Evolutionary conservation across 2,888 invertebrate genomes (phyloP).

Genomic region (Rhabditoides inermis): DNA sequence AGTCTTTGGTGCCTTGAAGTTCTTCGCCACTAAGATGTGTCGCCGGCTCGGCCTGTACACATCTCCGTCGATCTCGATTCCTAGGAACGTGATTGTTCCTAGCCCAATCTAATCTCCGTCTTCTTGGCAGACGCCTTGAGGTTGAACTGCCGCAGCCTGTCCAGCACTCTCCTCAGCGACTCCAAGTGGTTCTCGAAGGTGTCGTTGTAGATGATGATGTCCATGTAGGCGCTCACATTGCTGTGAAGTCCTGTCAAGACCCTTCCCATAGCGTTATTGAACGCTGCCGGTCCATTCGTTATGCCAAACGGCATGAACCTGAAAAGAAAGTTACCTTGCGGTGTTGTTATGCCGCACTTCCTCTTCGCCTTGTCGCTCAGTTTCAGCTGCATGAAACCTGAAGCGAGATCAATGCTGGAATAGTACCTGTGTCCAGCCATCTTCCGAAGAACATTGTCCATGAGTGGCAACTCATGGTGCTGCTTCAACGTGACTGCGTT

Average conservation of each 20-base stretch:
- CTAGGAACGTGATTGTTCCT: conserved; percentile 18
- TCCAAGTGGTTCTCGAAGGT: conserved; percentile 10
- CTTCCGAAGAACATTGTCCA: conserved; percentile 15
- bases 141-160: conserved; percentile 11
- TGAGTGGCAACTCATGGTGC: conserved; percentile 19
- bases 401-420: conserved; percentile 14
- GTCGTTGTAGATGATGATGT: conserved; percentile 10
- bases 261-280: conserved; percentile 9
- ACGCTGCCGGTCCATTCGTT: conserved; percentile 14
- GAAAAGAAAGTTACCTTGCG: conserved; percentile 11
- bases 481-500: conserved; percentile 23
- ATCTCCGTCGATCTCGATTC: conserved; percentile 10
- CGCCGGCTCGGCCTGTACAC: conserved; percentile 9
- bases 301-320: conserved; percentile 13
- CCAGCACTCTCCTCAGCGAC: conserved; percentile 8
- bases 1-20: conserved; percentile 14
- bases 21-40: conserved; percentile 12
- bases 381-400: conserved; percentile 17
- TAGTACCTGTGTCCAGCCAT: conserved; percentile 11
- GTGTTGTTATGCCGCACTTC: conserved; percentile 10
- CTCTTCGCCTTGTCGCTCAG: conserved; percentile 1
- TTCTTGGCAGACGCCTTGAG: conserved; percentile 17
- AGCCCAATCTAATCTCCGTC: too few relatives aligned
- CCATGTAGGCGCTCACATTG: conserved; percentile 14
- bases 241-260: conserved; percentile 11